Base-by-base conservation (phyloP, 2,113 vertebrate genomes). In the Spea multiplicata region DNA sequence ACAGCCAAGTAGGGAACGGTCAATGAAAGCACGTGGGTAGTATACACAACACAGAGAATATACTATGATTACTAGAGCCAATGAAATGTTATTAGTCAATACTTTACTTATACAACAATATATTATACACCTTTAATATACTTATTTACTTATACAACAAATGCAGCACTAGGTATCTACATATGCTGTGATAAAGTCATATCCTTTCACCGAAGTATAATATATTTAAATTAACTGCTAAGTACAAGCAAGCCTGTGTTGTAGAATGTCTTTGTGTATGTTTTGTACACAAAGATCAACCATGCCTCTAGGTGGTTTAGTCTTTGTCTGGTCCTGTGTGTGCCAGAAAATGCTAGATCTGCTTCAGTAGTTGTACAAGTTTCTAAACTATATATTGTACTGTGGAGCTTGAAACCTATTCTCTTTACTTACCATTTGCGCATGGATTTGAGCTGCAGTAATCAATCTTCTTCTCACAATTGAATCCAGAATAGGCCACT, bases 401-500 rank as follows among this genome's bases (percentile, higher is more conserved):
- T 52, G 30, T 52, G 50, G 50, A 52, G 6, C 6, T 6, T 59
- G 8, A 6, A 55, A 8, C 10, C 30, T 16, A 6, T 3, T 12
- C 17, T 52, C 59, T 77, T 91, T 98, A 96, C 96, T 78, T 91
- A 99, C 97, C 96, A 47, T 98, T 98, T 66, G 93, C 89, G 81
- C 97, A 99, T 14, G 97, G 96, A 67, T 92, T 94, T 78, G 96
- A 97, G 7, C 92, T 93, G 90, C 97, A 99, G 86, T 94, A 89
- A 81, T 97, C 97, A 0, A 96, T 94, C 86, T 98, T 99, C 93
- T 98, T 99, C 85, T 99, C 97, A 47, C 97, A 99, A 90, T 98
- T 99, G 88, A 99, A 99, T 64, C 97, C 97, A 0, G 96, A 95
- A 30, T 97, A 97, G 76, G 95, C 94, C 16, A 78, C 82, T 0